Evolutionary conservation across 2,797 vertebrate genomes (phyloP), one percentile per base, ranked within the genome.

Genomic region (Psittacula echo): DNA sequence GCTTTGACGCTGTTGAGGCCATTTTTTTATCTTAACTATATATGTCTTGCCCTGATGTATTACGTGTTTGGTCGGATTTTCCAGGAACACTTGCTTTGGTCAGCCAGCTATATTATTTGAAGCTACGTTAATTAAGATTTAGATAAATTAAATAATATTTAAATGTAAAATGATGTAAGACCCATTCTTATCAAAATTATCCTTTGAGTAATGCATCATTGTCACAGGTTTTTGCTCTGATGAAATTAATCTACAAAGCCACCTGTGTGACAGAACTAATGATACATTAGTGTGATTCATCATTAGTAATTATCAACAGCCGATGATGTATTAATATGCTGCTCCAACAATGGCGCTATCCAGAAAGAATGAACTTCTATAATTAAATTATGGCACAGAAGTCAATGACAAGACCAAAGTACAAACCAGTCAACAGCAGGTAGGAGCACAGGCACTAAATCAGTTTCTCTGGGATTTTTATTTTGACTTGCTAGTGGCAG

Each of bases 181-280:
- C 76, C 29, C n/a, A 82, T 96, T 96, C 93, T 91, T 96, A 95
- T 89, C 39, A 90, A 95, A 97, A 94, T 79, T 91, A 90, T 93
- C 67, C 48, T 81, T 72, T 82, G n/a, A 95, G 68, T 84, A 97
- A 97, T 97, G 62, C 30, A 93, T 96, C 95, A 95, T 91, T 79
- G 95, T 96, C 95, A 96, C 82, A 88, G 96, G 86, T 94, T 67
- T 11, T 66, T 94, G 88, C 93, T 91, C 85, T 9, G 13, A 94
- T 90, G 53, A 96, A 97, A 98, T 98, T 97, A 97, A 97, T 98
- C 95, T 97, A 60, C 91, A 96, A 97, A 97, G 92, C 89, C 96
- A 98, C 96, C 95, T 97, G 91, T 91, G 83, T 96, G 94, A 96
- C 96, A 97, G 60, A 89, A 74, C n/a, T 97, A 97, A 97, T 97